phyloP scores from a whole-genome alignment of 2,888 invertebrate genomes.

The Thymelicus sylvestris region DNA sequence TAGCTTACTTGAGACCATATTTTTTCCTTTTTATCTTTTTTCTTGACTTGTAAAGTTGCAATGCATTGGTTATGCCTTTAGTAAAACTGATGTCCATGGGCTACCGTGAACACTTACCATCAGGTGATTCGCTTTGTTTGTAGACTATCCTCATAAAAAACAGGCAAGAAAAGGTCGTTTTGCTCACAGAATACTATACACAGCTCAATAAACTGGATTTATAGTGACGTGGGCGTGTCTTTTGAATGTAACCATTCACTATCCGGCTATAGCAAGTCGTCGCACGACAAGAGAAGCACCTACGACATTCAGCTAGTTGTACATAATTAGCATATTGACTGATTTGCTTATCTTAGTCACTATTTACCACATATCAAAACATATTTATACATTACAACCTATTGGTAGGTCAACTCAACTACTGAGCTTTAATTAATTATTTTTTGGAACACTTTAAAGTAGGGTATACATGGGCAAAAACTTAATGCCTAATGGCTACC shows the following conservation, averaged over 20 bases:
- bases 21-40: conserved; percentile 13
- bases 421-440: too few species aligned
- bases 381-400: too few species aligned
- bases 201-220: conserved; percentile 46
- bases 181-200: conserved; percentile 47
- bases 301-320: background rate
- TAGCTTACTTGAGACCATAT: conserved; percentile 26
- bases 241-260: conserved; percentile 26
- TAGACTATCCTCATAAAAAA: too few species aligned
- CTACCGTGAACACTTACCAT: too few species aligned
- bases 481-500: too few species aligned
- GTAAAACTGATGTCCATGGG: too few species aligned
- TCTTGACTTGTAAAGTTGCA: too few species aligned
- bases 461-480: too few species aligned
- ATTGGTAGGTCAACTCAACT: too few species aligned
- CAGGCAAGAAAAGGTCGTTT: conserved; percentile 41
- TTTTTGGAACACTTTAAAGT: too few species aligned
- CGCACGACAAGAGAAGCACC: background rate
- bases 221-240: conserved; percentile 42
- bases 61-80: too few species aligned
- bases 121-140: too few species aligned
- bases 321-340: background rate
- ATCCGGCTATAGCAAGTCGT: background rate
- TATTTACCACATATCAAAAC: background rate
- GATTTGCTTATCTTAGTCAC: background rate